These are phyloP conservation scores for Hypanus sabinus DNA, from an alignment of 2,113 vertebrate genomes.

Conservation along the genomic window DNA sequence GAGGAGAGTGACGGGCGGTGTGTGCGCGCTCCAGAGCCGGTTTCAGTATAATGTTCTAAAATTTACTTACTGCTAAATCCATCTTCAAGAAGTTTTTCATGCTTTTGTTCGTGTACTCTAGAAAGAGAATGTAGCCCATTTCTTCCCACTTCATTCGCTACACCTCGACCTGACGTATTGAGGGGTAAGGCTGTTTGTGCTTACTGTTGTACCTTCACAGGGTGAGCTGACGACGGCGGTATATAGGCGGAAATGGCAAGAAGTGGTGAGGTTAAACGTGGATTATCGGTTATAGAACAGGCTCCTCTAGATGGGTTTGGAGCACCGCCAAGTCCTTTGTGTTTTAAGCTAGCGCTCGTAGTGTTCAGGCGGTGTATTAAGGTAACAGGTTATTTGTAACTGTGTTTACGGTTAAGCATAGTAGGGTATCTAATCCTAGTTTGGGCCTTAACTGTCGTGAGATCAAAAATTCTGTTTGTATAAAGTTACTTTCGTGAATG, in stretches of 20 bases:
- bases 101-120: too few species aligned
- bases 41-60: constrained; percentile 45
- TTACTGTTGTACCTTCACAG: constrained; percentile 44
- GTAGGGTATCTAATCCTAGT: constrained; percentile 53
- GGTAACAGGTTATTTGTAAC: constrained; percentile 1
- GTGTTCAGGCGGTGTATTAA: constrained; percentile 46
- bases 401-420: constrained; percentile 47
- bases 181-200: constrained; percentile 39
- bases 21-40: constrained; percentile 47
- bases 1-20: constrained; percentile 52
- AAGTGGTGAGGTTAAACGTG: constrained; percentile 48
- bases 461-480: constrained; percentile 23
- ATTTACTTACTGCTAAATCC: constrained; percentile 51
- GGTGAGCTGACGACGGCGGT: constrained; percentile 50
- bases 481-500: constrained; percentile 46
- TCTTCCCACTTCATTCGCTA: constrained; percentile 44
- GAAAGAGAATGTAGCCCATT: too few species aligned
- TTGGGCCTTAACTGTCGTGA: constrained; percentile 47
- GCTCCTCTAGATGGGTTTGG: too few species aligned
- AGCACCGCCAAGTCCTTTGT: constrained; percentile 52
- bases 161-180: constrained; percentile 50
- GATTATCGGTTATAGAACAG: constrained; percentile 50
- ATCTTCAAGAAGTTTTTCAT: too few species aligned
- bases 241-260: constrained; percentile 46
- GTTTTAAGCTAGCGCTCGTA: constrained; percentile 49